Evolutionary conservation across 2,797 vertebrate genomes (phyloP).

Genomic region (Orestias chungarensis): DNA sequence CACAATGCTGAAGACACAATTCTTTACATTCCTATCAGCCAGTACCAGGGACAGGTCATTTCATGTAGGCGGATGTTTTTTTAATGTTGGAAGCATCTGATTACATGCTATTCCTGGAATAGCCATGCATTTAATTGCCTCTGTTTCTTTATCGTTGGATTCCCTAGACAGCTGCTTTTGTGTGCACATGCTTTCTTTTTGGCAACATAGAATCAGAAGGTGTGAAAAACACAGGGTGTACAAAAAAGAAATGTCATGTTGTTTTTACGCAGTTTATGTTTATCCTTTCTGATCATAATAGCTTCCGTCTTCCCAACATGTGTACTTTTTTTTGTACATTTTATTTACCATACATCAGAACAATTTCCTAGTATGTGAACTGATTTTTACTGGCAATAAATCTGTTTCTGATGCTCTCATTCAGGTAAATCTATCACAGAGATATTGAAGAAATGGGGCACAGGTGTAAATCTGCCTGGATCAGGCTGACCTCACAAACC

Average conservation of each 20-base stretch:
- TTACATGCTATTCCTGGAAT: conserved; percentile 64
- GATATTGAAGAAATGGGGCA: no score
- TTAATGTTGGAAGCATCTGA: conserved; percentile 47
- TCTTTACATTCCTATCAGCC: conserved; percentile 52
- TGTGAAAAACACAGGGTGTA: conserved; percentile 40
- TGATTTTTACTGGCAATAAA: no score
- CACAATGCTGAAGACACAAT: conserved; percentile 42
- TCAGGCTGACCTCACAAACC: no score
- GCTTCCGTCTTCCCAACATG: not conserved
- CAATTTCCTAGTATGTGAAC: no score
- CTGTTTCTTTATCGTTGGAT: conserved; percentile 44
- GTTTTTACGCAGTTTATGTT: not conserved
- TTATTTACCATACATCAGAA: no score
- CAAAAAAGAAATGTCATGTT: conserved; percentile 24
- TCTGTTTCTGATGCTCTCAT: no score
- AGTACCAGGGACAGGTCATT: conserved; percentile 14
- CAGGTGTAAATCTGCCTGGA: no score
- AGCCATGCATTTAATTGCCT: conserved; percentile 41
- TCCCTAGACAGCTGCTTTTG: conserved; percentile 46
- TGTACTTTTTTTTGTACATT: no score
- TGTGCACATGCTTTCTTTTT: conserved; percentile 36
- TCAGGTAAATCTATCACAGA: no score
- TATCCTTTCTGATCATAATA: not conserved
- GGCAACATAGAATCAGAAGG: conserved; percentile 31
- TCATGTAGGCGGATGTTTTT: conserved; percentile 4